Evolutionary conservation across 2,888 invertebrate species (phyloP), one percentile per base, ranked within the genome.

Genomic region (Achlya flavicornis): DNA sequence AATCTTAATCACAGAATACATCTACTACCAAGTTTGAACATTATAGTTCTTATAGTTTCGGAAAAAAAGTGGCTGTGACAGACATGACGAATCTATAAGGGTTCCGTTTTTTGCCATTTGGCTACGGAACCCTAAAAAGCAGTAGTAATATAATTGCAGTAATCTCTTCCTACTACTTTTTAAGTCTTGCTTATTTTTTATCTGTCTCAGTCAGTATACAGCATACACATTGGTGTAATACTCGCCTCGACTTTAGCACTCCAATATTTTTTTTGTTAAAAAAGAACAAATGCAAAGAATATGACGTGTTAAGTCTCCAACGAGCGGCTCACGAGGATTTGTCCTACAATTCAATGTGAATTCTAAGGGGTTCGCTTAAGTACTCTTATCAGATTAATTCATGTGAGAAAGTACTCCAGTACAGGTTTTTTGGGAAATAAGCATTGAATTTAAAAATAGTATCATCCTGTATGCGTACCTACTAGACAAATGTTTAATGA

Each of bases 271-370:
- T 57, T 57, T 35, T 35, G 33, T 62, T 26, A 41, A 53, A 57
- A 57, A 57, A 16, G 57, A 41, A 62, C 62, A 62, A 62, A 62
- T 62, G 62, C 57, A 57, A 57, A 57, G 19, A 57, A 57, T 62
- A 62, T 57, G 62, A 62, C 53, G 57, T 57, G 62, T 62, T 57
- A 57, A 57, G 38, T 33, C 48, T 62, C 38, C 16, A 12, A 61
- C n/a, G 32, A 12, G 33, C 8, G 61, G 14, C 46, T 60, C 43
- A 38, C 38, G 43, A 19, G 60, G 60, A 60, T 38, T 41, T 41
- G 46, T n/a, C n/a, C 19, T 4, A 53, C 53, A 53, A 53, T 53
- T 19, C 53, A 19, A 53, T 53, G 19, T 19, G 46, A 46, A 10
- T 19, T 19, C 19, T 10, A 19, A 19, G 53, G 53, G 53, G 53